These are phyloP conservation scores for Lagria hirta DNA, from an alignment of 2,888 invertebrate species.

Conservation along the genomic window DNA sequence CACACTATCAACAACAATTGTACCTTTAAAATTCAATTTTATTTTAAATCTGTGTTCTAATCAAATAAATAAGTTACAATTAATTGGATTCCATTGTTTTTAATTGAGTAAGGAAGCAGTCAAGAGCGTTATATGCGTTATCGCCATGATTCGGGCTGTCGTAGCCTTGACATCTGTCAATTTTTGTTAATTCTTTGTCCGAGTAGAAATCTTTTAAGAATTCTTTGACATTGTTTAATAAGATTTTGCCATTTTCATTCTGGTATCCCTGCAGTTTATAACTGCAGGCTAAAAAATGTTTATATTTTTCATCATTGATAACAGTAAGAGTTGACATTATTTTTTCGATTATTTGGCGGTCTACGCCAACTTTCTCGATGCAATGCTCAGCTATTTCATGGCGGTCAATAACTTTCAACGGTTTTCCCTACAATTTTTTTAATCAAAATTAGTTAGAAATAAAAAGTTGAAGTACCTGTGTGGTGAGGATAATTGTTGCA, in stretches of 20 bases:
- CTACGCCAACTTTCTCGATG: conserved; percentile 37
- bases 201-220: conserved; percentile 36
- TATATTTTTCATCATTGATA: conserved; percentile 35
- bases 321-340: conserved; percentile 30
- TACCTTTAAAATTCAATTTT: conserved; percentile 13
- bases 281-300: conserved; percentile 42
- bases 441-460: no score
- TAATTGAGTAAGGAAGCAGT: conserved; percentile 30
- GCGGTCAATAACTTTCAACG: conserved; percentile 17
- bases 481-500: no score
- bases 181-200: conserved; percentile 22
- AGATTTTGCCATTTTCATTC: conserved; percentile 39
- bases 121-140: conserved; percentile 31
- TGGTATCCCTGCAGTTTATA: conserved; percentile 45
- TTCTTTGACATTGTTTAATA: conserved; percentile 39
- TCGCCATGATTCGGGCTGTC: conserved; percentile 31
- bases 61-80: conserved; percentile 11
- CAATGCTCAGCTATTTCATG: conserved; percentile 36
- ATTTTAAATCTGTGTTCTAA: conserved; percentile 7
- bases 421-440: no score
- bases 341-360: conserved; percentile 31
- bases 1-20: conserved; percentile 17
- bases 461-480: no score
- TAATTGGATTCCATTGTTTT: conserved; percentile 3
- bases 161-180: conserved; percentile 30